phyloP scores from a whole-genome alignment of 2,113 vertebrate species.

The Sminthopsis crassicaudata region DNA sequence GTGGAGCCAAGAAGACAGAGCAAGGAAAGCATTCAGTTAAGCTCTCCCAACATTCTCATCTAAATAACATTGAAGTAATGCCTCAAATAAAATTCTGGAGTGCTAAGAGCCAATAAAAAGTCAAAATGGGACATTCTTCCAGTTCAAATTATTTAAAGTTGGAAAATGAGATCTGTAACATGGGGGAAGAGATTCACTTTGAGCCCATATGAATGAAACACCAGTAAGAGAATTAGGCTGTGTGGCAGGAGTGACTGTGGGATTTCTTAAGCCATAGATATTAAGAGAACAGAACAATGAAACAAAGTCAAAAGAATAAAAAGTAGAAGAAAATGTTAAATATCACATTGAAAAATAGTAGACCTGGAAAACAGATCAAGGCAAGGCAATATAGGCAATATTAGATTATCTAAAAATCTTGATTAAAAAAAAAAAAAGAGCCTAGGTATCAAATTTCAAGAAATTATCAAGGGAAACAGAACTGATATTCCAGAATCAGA shows the following conservation, averaged over 20 bases:
- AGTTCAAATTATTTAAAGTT: not conserved
- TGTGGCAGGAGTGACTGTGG: not conserved
- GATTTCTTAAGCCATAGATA: not conserved
- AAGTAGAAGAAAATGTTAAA: not conserved
- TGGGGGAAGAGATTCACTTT: not conserved
- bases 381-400: not conserved
- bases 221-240: not conserved
- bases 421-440: not conserved
- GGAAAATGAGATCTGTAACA: not conserved
- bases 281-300: not conserved
- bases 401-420: not conserved
- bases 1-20: not conserved
- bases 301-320: not conserved
- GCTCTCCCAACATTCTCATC: not conserved
- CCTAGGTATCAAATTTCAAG: not conserved
- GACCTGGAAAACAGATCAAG: not conserved
- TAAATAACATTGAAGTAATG: not conserved
- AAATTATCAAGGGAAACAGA: not conserved
- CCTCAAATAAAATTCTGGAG: not conserved
- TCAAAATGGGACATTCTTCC: not conserved
- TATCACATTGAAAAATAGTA: not conserved
- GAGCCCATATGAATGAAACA: not conserved
- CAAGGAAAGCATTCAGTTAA: not conserved
- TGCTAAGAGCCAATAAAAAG: not conserved
- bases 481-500: not conserved